Evolutionary conservation across 2,888 invertebrate genomes (phyloP), one percentile per base, ranked within the genome.

Genomic region (Pycnomerus fuliginosus): DNA sequence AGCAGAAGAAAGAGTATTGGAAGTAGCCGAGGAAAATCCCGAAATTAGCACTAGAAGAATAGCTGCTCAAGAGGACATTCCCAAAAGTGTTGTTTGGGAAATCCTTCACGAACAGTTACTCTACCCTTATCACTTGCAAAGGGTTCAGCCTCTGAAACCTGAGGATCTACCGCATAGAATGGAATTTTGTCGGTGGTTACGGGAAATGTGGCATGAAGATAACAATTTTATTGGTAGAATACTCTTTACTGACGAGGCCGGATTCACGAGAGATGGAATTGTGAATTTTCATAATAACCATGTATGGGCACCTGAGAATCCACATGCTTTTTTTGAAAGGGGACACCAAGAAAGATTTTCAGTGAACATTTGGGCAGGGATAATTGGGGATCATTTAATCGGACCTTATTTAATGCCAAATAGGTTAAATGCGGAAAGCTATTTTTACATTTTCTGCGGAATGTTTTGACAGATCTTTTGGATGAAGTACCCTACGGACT

Each of bases 391-490:
- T 34, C 40, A 30, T 15, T 22, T 48, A 34, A 49, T 42, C 41
- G 41, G 41, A 36, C 33, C 45, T 14, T 13, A 33, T 32, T 47
- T 47, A 32, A 40, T 47, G 15, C 40, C 40, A 32, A 28, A 22
- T 33, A 31, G 16, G 12, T 32, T 44, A 39, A 40, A 20, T 12
- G 40, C 31, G 3, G 32, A 31, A 31, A 25, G 30, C 17, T 36
- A 42, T 36, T 31, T 24, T 17, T 35, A 36, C n/a, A n/a, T n/a
- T n/a, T n/a, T n/a, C n/a, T n/a, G n/a, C n/a, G n/a, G n/a, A n/a
- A n/a, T n/a, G n/a, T n/a, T n/a, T n/a, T n/a, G n/a, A n/a, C n/a
- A n/a, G n/a, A n/a, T n/a, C n/a, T n/a, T n/a, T n/a, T n/a, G n/a
- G n/a, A n/a, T n/a, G n/a, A n/a, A n/a, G n/a, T n/a, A n/a, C n/a